Conservation (phyloP, 2,888 invertebrate genomes). For the Ligdia adustata region DNA sequence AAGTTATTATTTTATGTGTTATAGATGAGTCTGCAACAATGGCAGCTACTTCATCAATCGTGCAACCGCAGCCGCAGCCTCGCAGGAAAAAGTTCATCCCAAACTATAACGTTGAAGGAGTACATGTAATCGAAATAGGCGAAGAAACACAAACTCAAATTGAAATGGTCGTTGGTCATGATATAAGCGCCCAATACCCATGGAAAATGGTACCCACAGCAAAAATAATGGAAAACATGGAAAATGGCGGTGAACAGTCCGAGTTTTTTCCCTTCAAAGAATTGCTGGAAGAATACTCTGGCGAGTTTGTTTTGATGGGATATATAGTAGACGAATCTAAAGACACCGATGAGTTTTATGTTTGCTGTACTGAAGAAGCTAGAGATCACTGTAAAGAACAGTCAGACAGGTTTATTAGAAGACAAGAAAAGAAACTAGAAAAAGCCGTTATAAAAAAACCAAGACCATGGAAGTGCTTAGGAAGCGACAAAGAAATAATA, state of each 20-base stretch:
- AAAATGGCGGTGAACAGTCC: conserved; percentile 78
- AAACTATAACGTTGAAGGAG: conserved; percentile 83
- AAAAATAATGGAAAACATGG: conserved; percentile 85
- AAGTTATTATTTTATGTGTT: conserved; percentile 9
- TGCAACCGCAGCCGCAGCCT: conserved; percentile 43
- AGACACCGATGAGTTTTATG: conserved; percentile 87
- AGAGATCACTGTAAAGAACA: conserved; percentile 80
- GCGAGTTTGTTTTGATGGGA: conserved; percentile 84
- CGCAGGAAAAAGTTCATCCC: conserved; percentile 73
- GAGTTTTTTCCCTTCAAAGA: conserved; percentile 68
- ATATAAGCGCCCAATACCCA: conserved; percentile 89
- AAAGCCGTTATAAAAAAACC: conserved; percentile 84
- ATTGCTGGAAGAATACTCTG: conserved; percentile 63
- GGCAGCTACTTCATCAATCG: conserved; percentile 39
- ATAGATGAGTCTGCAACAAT: conserved; percentile 49
- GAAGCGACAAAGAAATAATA: conserved; percentile 87
- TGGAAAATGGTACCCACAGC: conserved; percentile 87
- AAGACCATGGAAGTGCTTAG: conserved; percentile 84
- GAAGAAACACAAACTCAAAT: conserved; percentile 85
- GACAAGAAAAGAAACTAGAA: conserved; percentile 82
- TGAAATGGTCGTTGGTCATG: conserved; percentile 86
- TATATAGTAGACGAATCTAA: conserved; percentile 86
- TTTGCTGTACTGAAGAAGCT: conserved; percentile 85
- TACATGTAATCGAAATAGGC: conserved; percentile 77
- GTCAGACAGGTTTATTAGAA: conserved; percentile 79